Evolutionary conservation across 1,140 invertebrate species (phyloP).

Genomic region (Lasioglossum baleicum): DNA sequence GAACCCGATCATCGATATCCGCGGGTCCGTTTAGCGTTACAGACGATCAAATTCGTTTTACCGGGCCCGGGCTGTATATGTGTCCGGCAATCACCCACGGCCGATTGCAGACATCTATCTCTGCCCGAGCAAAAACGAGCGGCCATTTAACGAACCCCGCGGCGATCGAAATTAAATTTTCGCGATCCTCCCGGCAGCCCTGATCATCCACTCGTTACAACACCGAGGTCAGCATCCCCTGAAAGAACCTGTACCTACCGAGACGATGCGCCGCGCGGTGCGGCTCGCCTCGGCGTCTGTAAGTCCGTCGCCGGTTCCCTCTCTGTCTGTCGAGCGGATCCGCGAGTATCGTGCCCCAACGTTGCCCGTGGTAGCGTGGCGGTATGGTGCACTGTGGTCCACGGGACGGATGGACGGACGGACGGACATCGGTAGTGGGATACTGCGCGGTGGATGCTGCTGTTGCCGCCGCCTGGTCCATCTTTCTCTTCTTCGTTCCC

Average conservation of each 20-base stretch:
- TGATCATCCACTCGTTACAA: conserved; percentile 41
- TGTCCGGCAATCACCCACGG: neutral
- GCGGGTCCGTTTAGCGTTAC: neutral
- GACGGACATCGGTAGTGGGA: conserved; percentile 67
- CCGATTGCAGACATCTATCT: conserved; percentile 14
- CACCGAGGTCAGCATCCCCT: conserved; percentile 35
- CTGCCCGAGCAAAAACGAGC: conserved; percentile 19
- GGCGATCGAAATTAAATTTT: conserved; percentile 54
- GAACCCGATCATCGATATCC: neutral
- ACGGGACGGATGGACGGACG: conserved; percentile 61
- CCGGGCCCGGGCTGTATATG: neutral
- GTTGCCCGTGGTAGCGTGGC: conserved; percentile 57
- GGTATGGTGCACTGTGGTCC: conserved; percentile 60
- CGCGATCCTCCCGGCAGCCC: conserved; percentile 33
- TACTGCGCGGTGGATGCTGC: conserved; percentile 54
- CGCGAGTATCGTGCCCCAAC: conserved; percentile 6
- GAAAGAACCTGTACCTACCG: conserved; percentile 49
- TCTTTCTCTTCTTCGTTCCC: conserved; percentile 33
- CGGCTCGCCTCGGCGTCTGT: too few relatives aligned
- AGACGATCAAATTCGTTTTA: conserved; percentile 21
- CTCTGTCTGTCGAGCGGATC: conserved; percentile 1
- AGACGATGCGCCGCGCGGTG: conserved; percentile 7
- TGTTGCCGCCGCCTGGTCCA: conserved; percentile 51
- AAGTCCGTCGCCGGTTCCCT: neutral
- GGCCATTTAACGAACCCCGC: conserved; percentile 31